phyloP scores from a whole-genome alignment of 1,140 invertebrate genomes.

The Halictus rubicundus region DNA sequence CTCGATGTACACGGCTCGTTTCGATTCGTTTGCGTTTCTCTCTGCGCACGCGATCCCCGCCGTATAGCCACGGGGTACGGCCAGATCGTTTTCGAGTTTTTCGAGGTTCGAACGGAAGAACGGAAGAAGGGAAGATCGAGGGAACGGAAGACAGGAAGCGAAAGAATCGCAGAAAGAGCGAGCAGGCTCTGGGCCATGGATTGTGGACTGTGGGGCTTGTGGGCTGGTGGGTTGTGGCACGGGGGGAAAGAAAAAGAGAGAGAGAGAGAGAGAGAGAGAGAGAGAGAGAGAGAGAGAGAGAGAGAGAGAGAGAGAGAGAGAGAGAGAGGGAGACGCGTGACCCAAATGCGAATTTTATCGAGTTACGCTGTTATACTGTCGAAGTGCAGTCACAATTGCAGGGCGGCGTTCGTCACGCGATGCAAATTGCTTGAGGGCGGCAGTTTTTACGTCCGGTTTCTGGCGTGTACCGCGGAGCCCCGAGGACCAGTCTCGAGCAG shows the following conservation, averaged over 20 bases:
- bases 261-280: not conserved
- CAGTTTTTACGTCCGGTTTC: constrained; percentile 58
- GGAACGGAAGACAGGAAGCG: too few relatives aligned
- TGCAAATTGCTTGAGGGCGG: constrained; percentile 62
- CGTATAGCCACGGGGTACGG: not conserved
- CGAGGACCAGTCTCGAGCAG: not conserved
- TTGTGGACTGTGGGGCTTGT: too few relatives aligned
- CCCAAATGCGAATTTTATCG: constrained; percentile 75
- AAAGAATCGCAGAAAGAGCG: too few relatives aligned
- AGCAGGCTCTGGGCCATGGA: too few relatives aligned
- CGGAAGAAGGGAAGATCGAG: not conserved
- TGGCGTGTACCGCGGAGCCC: constrained; percentile 13
- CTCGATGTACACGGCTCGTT: not conserved
- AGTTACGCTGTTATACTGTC: constrained; percentile 70
- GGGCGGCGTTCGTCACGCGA: constrained; percentile 69
- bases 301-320: not conserved
- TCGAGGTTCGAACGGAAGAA: not conserved
- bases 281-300: not conserved
- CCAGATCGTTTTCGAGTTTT: constrained; percentile 10
- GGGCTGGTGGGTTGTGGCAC: too few relatives aligned
- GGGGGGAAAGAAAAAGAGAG: not conserved
- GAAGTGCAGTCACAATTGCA: constrained; percentile 69
- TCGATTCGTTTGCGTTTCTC: not conserved
- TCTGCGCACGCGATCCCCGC: constrained; percentile 50
- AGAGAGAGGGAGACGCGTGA: constrained; percentile 61